Evolutionary conservation across 2,888 invertebrate genomes (phyloP).

Genomic region (Tricholauxania praeusta): DNA sequence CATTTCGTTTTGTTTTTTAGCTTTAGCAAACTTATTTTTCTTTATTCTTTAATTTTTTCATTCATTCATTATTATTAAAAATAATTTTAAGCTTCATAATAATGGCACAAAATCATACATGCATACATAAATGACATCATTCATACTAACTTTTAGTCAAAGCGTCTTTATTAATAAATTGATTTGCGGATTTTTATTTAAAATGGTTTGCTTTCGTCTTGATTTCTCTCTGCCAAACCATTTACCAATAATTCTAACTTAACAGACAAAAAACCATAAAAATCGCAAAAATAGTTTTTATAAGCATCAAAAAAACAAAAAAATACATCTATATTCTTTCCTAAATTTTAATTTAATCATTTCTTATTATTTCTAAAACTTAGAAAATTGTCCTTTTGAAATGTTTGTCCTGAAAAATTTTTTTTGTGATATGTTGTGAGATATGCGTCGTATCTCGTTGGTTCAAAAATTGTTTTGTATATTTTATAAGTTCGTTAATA

Average conservation of each 20-base stretch:
- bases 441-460: not conserved
- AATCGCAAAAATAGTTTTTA: constrained; percentile 6
- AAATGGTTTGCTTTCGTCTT: constrained; percentile 11
- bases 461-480: constrained; percentile 1
- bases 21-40: too few relatives aligned
- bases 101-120: constrained; percentile 17
- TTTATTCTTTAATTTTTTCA: too few relatives aligned
- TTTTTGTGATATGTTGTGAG: constrained; percentile 24
- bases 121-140: not conserved
- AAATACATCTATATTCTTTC: too few relatives aligned
- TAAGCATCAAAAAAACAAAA: too few relatives aligned
- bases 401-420: not conserved
- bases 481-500: constrained; percentile 15
- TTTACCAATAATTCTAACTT: not conserved
- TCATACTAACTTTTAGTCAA: not conserved
- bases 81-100: constrained; percentile 14
- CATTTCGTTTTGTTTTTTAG: too few relatives aligned
- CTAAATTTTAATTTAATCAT: not conserved
- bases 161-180: constrained; percentile 7
- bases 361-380: not conserved
- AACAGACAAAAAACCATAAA: constrained; percentile 18
- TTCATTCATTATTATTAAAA: constrained; percentile 1
- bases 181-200: constrained; percentile 21
- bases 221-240: not conserved
- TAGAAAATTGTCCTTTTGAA: not conserved